Evolutionary conservation across 2,888 invertebrate genomes (phyloP), one percentile per base, ranked within the genome.

Genomic region (Panzeria rudis): DNA sequence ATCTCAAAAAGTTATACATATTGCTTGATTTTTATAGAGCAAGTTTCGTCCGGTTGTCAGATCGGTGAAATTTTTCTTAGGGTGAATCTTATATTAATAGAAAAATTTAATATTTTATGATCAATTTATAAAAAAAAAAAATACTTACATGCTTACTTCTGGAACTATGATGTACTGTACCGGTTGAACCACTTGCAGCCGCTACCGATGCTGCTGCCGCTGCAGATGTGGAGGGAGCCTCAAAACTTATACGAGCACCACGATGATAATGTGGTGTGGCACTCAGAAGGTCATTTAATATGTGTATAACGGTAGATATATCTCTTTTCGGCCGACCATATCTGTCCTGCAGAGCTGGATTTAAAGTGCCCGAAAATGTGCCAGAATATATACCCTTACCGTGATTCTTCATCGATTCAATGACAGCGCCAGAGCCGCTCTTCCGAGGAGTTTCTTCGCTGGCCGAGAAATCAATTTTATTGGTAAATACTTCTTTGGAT

Each of bases 331-430:
- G 98, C 88, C 97, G 95, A 13, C 98, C 98, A 90, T 96, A 96
- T 91, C 95, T 95, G 93, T 98, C 98, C 93, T 98, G 98, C 66
- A 98, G 94, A 59, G 98, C 97, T 72, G 98, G 98, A 93, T 98
- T 98, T 73, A 98, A 92, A 20, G 98, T 98, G 73, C 98, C 98
- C 90, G 98, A 98, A 93, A 98, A 98, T 85, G 98, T 98, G 87
- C 98, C 98, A 15, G 98, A 98, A 93, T 98, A 98, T 86, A 98
- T 97, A 89, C 98, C 98, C 92, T 97, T 97, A 87, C 98, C 97
- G 89, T 98, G 97, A 91, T 98, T 97, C 92, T 96, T 96, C 97
- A 97, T 97, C 89, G 97, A 97, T 91, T 97, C 97, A 91, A 97
- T 97, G 90, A 97, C 96, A 89, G 97, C 97, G 44, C 97, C 97